Evolutionary conservation across 2,113 vertebrate genomes (phyloP).

Genomic region (Gadus chalcogrammus): DNA sequence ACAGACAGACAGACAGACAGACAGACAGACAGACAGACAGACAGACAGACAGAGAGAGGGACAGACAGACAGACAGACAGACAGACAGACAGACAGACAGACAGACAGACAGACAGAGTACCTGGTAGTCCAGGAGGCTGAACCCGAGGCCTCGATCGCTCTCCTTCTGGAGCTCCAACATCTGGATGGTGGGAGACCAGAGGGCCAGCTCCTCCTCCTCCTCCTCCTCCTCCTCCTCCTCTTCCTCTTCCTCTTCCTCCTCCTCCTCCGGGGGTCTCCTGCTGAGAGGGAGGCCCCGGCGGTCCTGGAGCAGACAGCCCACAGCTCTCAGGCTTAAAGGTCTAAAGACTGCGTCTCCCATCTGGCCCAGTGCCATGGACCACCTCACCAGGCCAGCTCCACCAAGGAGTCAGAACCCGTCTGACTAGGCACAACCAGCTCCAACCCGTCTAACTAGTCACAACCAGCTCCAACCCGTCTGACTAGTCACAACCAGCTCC

Average conservation of each 20-base stretch:
- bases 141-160: slow-evolving; percentile 86
- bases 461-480: no score
- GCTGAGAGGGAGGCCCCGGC: neutral
- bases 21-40: neutral
- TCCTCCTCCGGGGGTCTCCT: slow-evolving; percentile 26
- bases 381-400: no score
- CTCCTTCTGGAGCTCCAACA: slow-evolving; percentile 83
- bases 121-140: slow-evolving; percentile 98
- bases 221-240: slow-evolving; percentile 26
- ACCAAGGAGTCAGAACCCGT: no score
- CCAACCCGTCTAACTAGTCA: no score
- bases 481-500: no score
- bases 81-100: no score
- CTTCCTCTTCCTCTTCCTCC: slow-evolving; percentile 11
- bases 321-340: no score
- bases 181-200: slow-evolving; percentile 86
- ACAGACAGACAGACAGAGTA: slow-evolving; percentile 42
- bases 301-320: no score
- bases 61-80: neutral
- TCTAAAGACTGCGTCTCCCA: no score
- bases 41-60: no score
- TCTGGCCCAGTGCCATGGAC: no score
- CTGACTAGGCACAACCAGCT: no score
- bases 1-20: slow-evolving; percentile 1
- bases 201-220: slow-evolving; percentile 80